Evolutionary conservation across 2,888 invertebrate species (phyloP), one percentile per base, ranked within the genome.

Genomic region (Dioctria rufipes): DNA sequence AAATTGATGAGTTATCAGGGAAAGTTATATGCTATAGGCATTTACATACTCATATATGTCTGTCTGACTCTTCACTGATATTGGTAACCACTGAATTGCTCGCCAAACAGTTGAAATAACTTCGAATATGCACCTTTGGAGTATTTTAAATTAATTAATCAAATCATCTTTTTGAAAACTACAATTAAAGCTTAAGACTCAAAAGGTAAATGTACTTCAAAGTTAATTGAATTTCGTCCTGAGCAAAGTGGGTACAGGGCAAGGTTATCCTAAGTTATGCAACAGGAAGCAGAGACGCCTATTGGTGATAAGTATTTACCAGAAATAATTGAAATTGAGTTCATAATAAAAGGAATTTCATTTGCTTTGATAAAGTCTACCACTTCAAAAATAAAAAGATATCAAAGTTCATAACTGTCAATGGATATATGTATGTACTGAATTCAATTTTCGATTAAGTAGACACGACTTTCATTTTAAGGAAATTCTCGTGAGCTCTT

Each of bases 331-430:
- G n/a, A n/a, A 54, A 54, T 11, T 54, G 54, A 69, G 69, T 51
- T 69, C 37, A 49, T 43, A 11, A 51, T 69, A 8, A 69, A 69
- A 69, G 69, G 69, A 69, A 69, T 51, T 69, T 69, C 49, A 69
- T 69, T 69, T 69, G 37, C 69, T 69, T 69, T 51, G 51, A 69
- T n/a, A 54, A 54, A 54, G 54, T 54, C 11, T n/a, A 8, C 54
- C 11, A 54, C 54, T 54, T n/a, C 11, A 54, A n/a, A n/a, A 54
- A 4, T 54, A 54, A 8, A 2, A 54, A 11, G 54, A 54, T 8
- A 11, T 54, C 4, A 2, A 54, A 54, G 11, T 54, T 54, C 54
- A 54, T 4, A 54, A 54, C 11, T 54, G 54, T 11, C 54, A 54
- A 11, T 3, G 54, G 6, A 54, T 25, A 25, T 25, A 25, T 25